A percentile compares a stretch with the other conserved stretches of the same genome.
Evolutionary conservation across 2,113 vertebrate species (phyloP).

Genomic region (Coreoperca whiteheadi): DNA sequence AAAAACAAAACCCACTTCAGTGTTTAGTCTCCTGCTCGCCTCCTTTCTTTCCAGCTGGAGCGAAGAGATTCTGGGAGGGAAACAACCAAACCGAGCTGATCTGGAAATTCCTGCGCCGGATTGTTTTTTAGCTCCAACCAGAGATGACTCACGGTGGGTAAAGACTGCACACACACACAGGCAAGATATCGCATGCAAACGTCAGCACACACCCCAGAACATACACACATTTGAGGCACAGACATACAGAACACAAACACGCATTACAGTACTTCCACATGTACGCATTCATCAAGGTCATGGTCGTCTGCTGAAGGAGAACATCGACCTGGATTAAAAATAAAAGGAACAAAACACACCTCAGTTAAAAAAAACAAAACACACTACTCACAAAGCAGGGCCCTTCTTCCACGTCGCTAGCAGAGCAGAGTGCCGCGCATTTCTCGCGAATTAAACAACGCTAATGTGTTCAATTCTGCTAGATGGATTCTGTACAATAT

Average conservation of each 20-base stretch:
- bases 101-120: conserved; percentile 47
- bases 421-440: too few species aligned
- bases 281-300: too few species aligned
- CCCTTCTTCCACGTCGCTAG: too few species aligned
- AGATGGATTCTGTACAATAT: too few species aligned
- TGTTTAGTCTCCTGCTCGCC: conserved; percentile 30
- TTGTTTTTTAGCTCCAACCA: conserved; percentile 44
- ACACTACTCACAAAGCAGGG: too few species aligned
- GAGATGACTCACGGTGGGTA: conserved; percentile 58
- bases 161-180: conserved; percentile 27
- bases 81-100: conserved; percentile 24
- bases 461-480: too few species aligned
- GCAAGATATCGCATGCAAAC: conserved; percentile 24
- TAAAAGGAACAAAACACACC: too few species aligned
- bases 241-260: neutral
- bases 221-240: conserved; percentile 1
- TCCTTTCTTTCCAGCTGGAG: neutral
- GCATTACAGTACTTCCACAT: too few species aligned
- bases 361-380: too few species aligned
- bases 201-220: conserved; percentile 5
- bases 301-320: too few species aligned
- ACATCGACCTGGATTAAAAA: neutral
- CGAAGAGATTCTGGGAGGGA: conserved; percentile 19
- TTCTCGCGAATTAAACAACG: too few species aligned
- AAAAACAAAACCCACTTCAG: conserved; percentile 6